A percentile compares a stretch with the other conserved stretches of the same genome.
These are phyloP conservation scores for Boloria selene DNA, from an alignment of 2,888 invertebrate genomes.

Conservation along the genomic window DNA sequence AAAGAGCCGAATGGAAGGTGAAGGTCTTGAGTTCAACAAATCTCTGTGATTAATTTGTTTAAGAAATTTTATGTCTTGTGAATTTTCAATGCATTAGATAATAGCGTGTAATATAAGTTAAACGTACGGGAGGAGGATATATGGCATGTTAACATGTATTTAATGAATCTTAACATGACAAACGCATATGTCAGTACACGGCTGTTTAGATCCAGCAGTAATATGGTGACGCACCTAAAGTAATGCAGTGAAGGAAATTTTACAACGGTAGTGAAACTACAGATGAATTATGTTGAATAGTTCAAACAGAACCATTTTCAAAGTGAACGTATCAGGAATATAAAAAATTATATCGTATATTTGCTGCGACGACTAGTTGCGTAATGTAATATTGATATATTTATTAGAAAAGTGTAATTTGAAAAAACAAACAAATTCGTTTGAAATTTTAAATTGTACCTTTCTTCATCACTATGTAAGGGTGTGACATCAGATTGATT, in stretches of 20 bases:
- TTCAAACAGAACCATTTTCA: too few species aligned
- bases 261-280: too few species aligned
- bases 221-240: neutral
- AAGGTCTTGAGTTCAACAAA: conserved; percentile 66
- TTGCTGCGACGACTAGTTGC: too few species aligned
- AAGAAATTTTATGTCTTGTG: conserved; percentile 61
- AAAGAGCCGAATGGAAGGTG: conserved; percentile 68
- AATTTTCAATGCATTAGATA: conserved; percentile 65
- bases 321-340: too few species aligned
- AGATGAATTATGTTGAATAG: too few species aligned
- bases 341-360: too few species aligned
- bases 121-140: conserved; percentile 51
- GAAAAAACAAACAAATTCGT: too few species aligned
- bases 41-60: conserved; percentile 79
- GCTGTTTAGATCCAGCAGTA: conserved; percentile 14
- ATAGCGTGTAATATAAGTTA: conserved; percentile 52
- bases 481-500: neutral
- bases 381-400: too few species aligned
- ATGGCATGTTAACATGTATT: conserved; percentile 41
- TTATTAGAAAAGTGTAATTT: too few species aligned
- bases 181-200: conserved; percentile 55
- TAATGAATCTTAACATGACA: conserved; percentile 58
- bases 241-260: too few species aligned
- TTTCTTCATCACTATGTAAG: too few species aligned
- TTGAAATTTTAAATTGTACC: too few species aligned